These are phyloP conservation scores for Eilema depressum DNA, from an alignment of 2,888 invertebrate species.

Conservation along the genomic window DNA sequence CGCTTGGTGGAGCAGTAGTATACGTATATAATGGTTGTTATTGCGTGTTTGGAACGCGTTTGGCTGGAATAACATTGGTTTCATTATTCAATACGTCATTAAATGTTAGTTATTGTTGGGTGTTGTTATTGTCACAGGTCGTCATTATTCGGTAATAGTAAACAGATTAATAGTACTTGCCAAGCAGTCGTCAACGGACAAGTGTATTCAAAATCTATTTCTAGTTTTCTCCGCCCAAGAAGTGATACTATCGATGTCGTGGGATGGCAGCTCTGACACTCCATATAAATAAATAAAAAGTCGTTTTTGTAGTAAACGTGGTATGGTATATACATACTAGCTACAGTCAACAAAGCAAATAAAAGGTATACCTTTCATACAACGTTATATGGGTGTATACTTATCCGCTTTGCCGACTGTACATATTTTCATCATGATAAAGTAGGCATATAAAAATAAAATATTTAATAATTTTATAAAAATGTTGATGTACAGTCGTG, in stretches of 20 bases:
- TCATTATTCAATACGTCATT: conserved; percentile 31
- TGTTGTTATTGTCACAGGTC: conserved; percentile 12
- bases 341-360: no score
- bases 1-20: conserved; percentile 60
- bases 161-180: conserved; percentile 3
- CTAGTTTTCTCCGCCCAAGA: background rate
- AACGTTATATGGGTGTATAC: no score
- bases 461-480: background rate
- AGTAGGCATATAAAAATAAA: background rate
- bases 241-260: background rate
- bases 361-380: no score
- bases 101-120: conserved; percentile 24
- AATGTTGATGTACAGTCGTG: background rate
- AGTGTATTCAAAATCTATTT: background rate
- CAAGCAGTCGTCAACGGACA: background rate
- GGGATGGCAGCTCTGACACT: background rate
- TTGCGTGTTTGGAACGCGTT: conserved; percentile 43
- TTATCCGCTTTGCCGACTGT: no score
- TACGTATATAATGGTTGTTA: conserved; percentile 59
- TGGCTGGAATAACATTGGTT: conserved; percentile 49
- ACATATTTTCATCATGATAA: background rate
- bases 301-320: background rate
- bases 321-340: background rate
- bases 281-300: background rate
- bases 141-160: conserved; percentile 27